These are phyloP conservation scores for Steinernema carpocapsae DNA, from an alignment of 2,888 invertebrate species.

Conservation along the genomic window DNA sequence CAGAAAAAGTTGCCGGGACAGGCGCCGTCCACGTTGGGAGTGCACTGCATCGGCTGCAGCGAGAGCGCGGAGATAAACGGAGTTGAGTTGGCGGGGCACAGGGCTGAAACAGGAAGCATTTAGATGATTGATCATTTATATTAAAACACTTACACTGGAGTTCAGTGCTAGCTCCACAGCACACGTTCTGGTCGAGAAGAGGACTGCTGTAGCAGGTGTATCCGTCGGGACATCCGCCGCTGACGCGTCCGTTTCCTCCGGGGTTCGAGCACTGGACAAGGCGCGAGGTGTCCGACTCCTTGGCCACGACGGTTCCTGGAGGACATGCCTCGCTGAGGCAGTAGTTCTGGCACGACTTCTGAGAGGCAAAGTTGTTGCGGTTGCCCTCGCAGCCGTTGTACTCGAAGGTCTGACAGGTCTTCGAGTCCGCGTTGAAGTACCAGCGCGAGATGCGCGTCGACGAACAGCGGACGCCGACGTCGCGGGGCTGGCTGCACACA, in stretches of 20 bases:
- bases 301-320: constrained; percentile 66
- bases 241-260: constrained; percentile 57
- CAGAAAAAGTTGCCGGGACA: constrained; percentile 69
- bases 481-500: constrained; percentile 65
- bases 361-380: constrained; percentile 67
- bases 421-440: constrained; percentile 67
- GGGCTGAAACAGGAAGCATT: constrained; percentile 49
- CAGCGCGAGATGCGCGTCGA: constrained; percentile 60
- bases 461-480: constrained; percentile 63
- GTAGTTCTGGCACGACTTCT: constrained; percentile 67
- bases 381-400: constrained; percentile 69
- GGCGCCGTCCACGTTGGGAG: constrained; percentile 67
- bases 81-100: constrained; percentile 65
- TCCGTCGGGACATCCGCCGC: constrained; percentile 67
- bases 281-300: constrained; percentile 61
- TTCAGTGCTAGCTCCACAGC: constrained; percentile 66
- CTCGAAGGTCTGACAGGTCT: constrained; percentile 66
- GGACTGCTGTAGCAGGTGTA: constrained; percentile 65
- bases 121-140: not conserved
- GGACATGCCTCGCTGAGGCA: constrained; percentile 67
- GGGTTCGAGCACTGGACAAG: constrained; percentile 65
- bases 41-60: constrained; percentile 69
- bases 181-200: constrained; percentile 67
- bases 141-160: constrained; percentile 54
- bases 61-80: constrained; percentile 68